Base-by-base conservation (phyloP, 2,113 vertebrate genomes). In the Pedetes capensis region DNA sequence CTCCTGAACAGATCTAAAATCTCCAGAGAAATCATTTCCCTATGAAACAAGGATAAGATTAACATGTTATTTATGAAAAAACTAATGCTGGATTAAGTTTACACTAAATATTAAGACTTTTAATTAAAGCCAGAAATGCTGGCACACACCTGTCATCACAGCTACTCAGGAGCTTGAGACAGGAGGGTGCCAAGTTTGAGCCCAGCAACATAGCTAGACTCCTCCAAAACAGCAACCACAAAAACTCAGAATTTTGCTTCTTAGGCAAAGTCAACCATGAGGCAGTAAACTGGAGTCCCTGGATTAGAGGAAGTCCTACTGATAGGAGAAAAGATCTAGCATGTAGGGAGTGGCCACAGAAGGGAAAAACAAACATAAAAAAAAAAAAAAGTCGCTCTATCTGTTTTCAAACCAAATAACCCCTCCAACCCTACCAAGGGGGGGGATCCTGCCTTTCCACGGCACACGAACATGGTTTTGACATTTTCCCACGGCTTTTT, bases 381-480 rank as follows among this genome's bases (percentile, higher is more conserved):
- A 10, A 72, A 89, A 59, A 66, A 49, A 74, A 88, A 91, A 11
- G 25, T 80, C 68, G 81, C 53, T 79, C 16, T 37, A 34, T 22
- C 68, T 55, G 39, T 39, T 93, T 86, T 93, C 64, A 96, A 92
- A 55, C 32, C 34, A 95, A 83, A 83, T 51, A 89, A 64, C 47
- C 25, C 12, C 55, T 91, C 75, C 34, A 69, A 42, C 25, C 16
- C 66, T 80, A 53, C 8, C 34, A 89, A 84, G 5, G 25, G 85
- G 32, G 42, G 93, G 49, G 87, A 51, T n/a, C n/a, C 17, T 37
- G 8, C 39, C 42, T 82, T 74, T 42, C 37, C 68, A 72, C 34
- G 42, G 29, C 61, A 78, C 18, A 75, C 3, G 13, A 47, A 5
- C 51, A 49, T 61, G 71, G 53, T 27, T 92, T 89, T 83, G 27